These are phyloP conservation scores for Phocoena phocoena DNA, from an alignment of 2,113 vertebrate species.

Conservation along the genomic window DNA sequence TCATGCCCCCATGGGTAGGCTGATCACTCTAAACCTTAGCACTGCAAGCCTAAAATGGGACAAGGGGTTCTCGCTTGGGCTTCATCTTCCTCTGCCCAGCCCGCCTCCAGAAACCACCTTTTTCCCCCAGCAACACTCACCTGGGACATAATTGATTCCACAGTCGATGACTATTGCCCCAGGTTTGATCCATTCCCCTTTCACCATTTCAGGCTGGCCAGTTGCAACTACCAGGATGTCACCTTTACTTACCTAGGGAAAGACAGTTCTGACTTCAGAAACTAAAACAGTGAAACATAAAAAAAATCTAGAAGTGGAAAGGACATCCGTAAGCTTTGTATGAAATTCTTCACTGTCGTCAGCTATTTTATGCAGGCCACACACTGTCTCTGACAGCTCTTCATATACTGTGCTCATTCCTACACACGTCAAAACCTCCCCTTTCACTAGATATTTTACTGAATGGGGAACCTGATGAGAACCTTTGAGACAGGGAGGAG, in stretches of 20 bases:
- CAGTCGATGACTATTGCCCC: slow-evolving; percentile 98
- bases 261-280: slow-evolving; percentile 3
- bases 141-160: slow-evolving; percentile 95
- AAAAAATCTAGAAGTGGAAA: background rate
- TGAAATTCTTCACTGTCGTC: background rate
- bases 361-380: background rate
- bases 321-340: background rate
- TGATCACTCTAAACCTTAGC: background rate
- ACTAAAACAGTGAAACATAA: background rate
- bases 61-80: background rate
- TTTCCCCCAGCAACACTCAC: slow-evolving; percentile 79
- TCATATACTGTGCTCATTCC: background rate
- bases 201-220: slow-evolving; percentile 96
- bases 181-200: slow-evolving; percentile 97
- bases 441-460: background rate
- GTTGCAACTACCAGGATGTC: slow-evolving; percentile 97
- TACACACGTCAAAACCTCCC: background rate
- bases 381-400: background rate
- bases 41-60: background rate
- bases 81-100: slow-evolving; percentile 25
- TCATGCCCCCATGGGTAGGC: rapidly evolving
- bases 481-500: rapidly evolving
- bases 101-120: background rate
- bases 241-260: slow-evolving; percentile 88
- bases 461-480: background rate